Evolutionary conservation across 30 jellyfish, hydroid and myxozoan species (phyloP).

Genomic region (Nemopilema nomurai): DNA sequence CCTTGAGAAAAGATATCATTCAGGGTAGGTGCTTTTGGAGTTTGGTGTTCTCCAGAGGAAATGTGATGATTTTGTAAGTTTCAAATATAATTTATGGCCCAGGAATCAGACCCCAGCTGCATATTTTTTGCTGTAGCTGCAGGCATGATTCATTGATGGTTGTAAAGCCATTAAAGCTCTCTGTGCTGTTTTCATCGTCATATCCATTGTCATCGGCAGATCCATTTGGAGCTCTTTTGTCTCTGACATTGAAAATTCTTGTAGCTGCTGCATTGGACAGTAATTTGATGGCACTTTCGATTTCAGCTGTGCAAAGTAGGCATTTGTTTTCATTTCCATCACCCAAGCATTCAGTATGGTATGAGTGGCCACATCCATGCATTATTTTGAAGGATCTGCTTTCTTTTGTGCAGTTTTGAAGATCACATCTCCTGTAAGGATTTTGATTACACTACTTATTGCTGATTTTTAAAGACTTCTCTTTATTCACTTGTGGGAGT

Average conservation of each 20-base stretch:
- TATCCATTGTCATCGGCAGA: not conserved
- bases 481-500: not conserved
- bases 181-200: not conserved
- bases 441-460: not conserved
- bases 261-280: slow-evolving; percentile 7
- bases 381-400: not conserved
- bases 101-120: slow-evolving; percentile 15
- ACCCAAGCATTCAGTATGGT: slow-evolving; percentile 5
- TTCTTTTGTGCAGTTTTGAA: not conserved
- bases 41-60: not conserved
- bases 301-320: slow-evolving; percentile 8
- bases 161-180: not conserved
- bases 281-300: slow-evolving; percentile 1
- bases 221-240: not conserved
- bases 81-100: not conserved
- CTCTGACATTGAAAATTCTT: not conserved
- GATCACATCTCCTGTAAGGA: slow-evolving; percentile 38
- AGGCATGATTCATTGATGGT: not conserved
- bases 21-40: not conserved
- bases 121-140: slow-evolving; percentile 18
- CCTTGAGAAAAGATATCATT: not conserved
- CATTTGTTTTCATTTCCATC: slow-evolving; percentile 1
- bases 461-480: not conserved
- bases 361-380: slow-evolving; percentile 24
- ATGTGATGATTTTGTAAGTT: not conserved